Evolutionary conservation across 2,888 invertebrate species (phyloP).

Genomic region (Theristus sp.): DNA sequence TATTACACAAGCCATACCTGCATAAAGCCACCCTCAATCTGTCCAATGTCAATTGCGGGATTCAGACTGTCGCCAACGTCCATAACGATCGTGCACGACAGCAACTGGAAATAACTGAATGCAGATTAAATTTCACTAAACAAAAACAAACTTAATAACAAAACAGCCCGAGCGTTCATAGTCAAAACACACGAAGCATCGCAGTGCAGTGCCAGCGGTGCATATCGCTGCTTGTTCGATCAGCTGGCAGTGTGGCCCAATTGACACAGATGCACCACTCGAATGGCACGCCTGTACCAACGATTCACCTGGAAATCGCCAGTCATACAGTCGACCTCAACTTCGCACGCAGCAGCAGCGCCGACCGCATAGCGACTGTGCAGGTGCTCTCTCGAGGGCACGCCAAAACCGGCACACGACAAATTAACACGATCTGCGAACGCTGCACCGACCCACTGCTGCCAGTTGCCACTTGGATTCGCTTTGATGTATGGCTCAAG

Average conservation of each 20-base stretch:
- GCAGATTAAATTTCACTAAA: too few species aligned
- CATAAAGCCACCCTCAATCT: constrained; percentile 80
- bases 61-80: constrained; percentile 82
- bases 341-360: constrained; percentile 64
- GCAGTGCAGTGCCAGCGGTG: too few species aligned
- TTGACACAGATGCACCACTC: too few species aligned
- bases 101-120: too few species aligned
- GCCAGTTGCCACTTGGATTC: neutral
- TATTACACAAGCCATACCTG: too few species aligned
- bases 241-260: too few species aligned
- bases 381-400: neutral
- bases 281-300: too few species aligned
- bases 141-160: too few species aligned
- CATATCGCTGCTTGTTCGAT: too few species aligned
- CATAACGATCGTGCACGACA: constrained; percentile 81
- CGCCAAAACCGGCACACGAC: constrained; percentile 58
- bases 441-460: constrained; percentile 37
- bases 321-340: constrained; percentile 77
- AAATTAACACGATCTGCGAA: constrained; percentile 55
- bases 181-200: too few species aligned
- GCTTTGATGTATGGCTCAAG: constrained; percentile 43
- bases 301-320: constrained; percentile 57
- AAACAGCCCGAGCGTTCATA: too few species aligned
- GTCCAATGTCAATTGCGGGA: constrained; percentile 86
- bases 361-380: constrained; percentile 51